These are phyloP conservation scores for Eueides isabella DNA, from an alignment of 1,140 invertebrate genomes.

Conservation along the genomic window DNA sequence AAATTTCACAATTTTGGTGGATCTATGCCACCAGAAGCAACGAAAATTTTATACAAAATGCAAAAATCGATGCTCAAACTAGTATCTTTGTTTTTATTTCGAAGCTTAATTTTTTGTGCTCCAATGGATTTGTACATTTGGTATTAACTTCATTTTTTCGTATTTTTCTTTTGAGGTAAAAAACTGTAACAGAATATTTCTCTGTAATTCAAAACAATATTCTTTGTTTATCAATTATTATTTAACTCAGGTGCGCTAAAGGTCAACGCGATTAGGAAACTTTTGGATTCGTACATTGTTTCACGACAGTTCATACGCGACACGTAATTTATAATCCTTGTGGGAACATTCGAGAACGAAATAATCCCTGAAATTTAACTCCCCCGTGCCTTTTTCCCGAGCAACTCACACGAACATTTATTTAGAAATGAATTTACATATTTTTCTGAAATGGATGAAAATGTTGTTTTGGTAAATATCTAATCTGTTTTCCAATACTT, in stretches of 20 bases:
- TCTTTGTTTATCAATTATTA: not conserved
- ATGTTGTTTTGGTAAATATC: slow-evolving; percentile 15
- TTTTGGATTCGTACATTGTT: slow-evolving; percentile 45
- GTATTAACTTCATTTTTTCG: no score
- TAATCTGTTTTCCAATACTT: slow-evolving; percentile 8
- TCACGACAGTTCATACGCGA: slow-evolving; percentile 55
- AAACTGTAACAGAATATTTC: no score
- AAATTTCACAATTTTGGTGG: no score
- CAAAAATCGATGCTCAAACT: no score
- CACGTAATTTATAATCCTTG: slow-evolving; percentile 61
- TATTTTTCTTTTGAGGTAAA: no score
- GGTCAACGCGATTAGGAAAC: slow-evolving; percentile 14
- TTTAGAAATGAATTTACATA: slow-evolving; percentile 32
- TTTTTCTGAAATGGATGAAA: slow-evolving; percentile 16
- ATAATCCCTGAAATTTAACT: slow-evolving; percentile 55
- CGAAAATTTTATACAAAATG: no score
- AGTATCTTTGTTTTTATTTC: no score
- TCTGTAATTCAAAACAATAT: no score
- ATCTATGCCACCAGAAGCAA: no score
- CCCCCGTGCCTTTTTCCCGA: slow-evolving; percentile 52
- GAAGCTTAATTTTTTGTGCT: no score
- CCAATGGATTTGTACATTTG: no score
- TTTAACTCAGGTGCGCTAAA: not conserved
- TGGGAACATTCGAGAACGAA: slow-evolving; percentile 57
- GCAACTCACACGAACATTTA: slow-evolving; percentile 26